Percentiles rank a stretch among this genome's conserved stretches.
These are phyloP conservation scores for Okapia johnstoni DNA, from an alignment of 2,113 vertebrate genomes.

Conservation along the genomic window DNA sequence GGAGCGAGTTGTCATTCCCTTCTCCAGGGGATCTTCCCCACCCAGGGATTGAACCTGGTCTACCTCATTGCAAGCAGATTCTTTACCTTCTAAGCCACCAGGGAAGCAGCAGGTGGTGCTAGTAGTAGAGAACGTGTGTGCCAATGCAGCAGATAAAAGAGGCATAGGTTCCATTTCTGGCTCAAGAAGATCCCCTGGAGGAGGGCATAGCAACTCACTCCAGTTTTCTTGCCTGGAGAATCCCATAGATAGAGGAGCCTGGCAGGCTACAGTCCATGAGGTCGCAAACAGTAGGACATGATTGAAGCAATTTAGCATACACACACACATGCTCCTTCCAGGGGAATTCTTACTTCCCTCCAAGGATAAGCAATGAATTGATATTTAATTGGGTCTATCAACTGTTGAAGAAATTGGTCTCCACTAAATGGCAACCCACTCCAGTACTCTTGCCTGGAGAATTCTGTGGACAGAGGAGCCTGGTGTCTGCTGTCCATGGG, in stretches of 20 bases:
- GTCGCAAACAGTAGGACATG: accelerated
- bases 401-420: background rate
- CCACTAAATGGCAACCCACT: background rate
- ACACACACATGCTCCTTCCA: background rate
- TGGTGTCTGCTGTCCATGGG: background rate
- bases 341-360: background rate
- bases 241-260: background rate
- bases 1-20: background rate
- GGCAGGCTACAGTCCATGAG: background rate
- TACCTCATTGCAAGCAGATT: background rate
- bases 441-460: background rate
- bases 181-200: background rate
- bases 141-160: background rate
- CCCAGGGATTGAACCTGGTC: background rate
- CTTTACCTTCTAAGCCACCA: background rate
- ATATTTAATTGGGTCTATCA: too few species aligned
- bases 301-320: background rate
- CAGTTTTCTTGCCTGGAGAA: background rate
- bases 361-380: background rate
- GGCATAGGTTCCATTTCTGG: background rate
- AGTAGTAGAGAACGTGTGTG: background rate
- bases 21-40: background rate
- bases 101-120: background rate
- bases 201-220: background rate
- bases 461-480: background rate